phyloP scores from a whole-genome alignment of 2,888 invertebrate species.

The Clitarchus hookeri region DNA sequence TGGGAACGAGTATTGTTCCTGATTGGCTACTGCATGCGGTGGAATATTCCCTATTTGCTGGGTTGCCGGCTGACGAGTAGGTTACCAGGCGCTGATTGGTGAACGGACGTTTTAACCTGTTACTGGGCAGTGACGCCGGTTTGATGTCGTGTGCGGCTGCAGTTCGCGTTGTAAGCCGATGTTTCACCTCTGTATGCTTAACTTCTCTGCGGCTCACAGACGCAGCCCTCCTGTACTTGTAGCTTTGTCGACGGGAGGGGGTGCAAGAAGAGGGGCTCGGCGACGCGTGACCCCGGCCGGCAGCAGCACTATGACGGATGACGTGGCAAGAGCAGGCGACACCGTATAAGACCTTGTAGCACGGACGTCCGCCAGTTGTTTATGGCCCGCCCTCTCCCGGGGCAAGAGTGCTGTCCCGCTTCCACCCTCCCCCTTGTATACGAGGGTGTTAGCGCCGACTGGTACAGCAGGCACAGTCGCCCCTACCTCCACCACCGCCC shows the following conservation, averaged over 20 bases:
- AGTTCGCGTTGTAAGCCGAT: too few species aligned
- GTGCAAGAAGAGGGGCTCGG: neutral
- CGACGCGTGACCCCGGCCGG: neutral
- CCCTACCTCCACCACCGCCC: neutral
- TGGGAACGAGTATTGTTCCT: too few species aligned
- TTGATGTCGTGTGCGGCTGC: too few species aligned
- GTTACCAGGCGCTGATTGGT: too few species aligned
- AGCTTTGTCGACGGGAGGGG: neutral
- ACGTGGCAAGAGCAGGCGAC: constrained; percentile 8
- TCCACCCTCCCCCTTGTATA: neutral
- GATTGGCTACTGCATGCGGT: too few species aligned
- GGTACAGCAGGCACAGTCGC: neutral
- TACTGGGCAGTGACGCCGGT: too few species aligned
- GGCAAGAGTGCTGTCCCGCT: neutral
- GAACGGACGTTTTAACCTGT: too few species aligned
- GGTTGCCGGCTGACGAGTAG: too few species aligned
- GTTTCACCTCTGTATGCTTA: too few species aligned
- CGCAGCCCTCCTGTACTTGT: neutral
- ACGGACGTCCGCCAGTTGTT: neutral
- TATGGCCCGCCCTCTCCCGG: neutral
- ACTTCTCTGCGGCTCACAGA: too few species aligned
- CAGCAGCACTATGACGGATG: neutral
- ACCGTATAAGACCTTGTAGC: constrained; percentile 9
- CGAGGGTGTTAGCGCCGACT: neutral
- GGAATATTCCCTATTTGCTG: too few species aligned